These are phyloP conservation scores for Dascyllus trimaculatus DNA, from an alignment of 2,113 vertebrate species.

Conservation along the genomic window DNA sequence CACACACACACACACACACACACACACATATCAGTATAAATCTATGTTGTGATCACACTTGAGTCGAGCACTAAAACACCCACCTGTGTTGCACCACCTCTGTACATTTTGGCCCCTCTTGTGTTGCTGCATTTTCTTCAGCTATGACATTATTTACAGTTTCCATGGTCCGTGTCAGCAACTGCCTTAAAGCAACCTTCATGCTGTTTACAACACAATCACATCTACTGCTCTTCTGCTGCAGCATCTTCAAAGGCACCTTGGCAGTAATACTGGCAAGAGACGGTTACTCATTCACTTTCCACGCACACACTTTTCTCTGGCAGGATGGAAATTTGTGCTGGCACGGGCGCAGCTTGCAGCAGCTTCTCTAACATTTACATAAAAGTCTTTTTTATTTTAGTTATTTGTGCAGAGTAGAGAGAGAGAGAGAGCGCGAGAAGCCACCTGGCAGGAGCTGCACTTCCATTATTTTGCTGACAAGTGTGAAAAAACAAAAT, in stretches of 20 bases:
- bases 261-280: slow-evolving; percentile 35
- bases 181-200: not conserved
- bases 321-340: slow-evolving; percentile 36
- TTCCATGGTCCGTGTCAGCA: not conserved
- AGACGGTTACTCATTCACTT: slow-evolving; percentile 39
- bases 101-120: not conserved
- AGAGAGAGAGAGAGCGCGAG: slow-evolving; percentile 4
- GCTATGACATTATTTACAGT: slow-evolving; percentile 17
- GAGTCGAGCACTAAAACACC: not conserved
- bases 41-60: not conserved
- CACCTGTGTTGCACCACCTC: not conserved
- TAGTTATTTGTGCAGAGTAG: slow-evolving; percentile 25
- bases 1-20: not conserved
- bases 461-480: slow-evolving; percentile 17
- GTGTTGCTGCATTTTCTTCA: not conserved
- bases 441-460: slow-evolving; percentile 31
- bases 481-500: not conserved
- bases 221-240: slow-evolving; percentile 28
- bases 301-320: slow-evolving; percentile 38
- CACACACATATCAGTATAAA: not conserved
- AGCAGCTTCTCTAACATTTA: slow-evolving; percentile 32
- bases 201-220: slow-evolving; percentile 15
- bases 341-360: slow-evolving; percentile 38
- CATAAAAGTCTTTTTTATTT: slow-evolving; percentile 47
- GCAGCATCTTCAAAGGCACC: slow-evolving; percentile 59